Percentiles rank a stretch among this genome's conserved stretches.
These are phyloP conservation scores for Nephrocerus scutellatus DNA, from an alignment of 2,888 invertebrate genomes.

Conservation along the genomic window DNA sequence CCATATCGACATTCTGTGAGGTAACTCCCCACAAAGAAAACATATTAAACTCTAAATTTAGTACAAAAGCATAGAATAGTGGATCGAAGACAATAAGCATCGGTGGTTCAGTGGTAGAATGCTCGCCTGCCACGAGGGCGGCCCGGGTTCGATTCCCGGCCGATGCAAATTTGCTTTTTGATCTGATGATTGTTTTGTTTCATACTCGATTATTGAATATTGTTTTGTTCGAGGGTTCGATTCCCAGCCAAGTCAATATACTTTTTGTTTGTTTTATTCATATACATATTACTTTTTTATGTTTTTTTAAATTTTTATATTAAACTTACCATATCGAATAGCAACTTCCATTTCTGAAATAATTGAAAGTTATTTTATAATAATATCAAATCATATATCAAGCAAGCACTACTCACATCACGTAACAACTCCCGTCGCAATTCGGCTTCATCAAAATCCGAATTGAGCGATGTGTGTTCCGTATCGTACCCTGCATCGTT, in stretches of 20 bases:
- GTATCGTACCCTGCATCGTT: conserved; percentile 65
- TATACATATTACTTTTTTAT: neutral
- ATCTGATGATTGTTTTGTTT: no score
- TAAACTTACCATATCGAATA: conserved; percentile 71
- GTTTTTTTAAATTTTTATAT: conserved; percentile 1
- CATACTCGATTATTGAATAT: no score
- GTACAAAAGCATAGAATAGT: no score
- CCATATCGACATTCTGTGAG: no score
- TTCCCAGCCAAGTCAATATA: conserved; percentile 24
- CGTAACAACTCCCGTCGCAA: conserved; percentile 67
- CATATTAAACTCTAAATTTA: no score
- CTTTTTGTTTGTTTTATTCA: conserved; percentile 8
- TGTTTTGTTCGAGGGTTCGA: conserved; percentile 27
- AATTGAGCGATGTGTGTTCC: conserved; percentile 73
- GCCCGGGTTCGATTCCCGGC: no score
- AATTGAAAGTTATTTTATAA: neutral
- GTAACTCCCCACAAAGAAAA: no score
- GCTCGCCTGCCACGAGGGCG: no score
- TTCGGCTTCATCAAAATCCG: conserved; percentile 73
- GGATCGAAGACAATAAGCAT: no score
- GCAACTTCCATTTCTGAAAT: conserved; percentile 80
- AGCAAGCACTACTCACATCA: conserved; percentile 57
- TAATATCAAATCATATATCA: conserved; percentile 2
- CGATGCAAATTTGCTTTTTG: no score
- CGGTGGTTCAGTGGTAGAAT: no score